phyloP scores from a whole-genome alignment of 1,140 invertebrate species.

The Apis mellifera region DNA sequence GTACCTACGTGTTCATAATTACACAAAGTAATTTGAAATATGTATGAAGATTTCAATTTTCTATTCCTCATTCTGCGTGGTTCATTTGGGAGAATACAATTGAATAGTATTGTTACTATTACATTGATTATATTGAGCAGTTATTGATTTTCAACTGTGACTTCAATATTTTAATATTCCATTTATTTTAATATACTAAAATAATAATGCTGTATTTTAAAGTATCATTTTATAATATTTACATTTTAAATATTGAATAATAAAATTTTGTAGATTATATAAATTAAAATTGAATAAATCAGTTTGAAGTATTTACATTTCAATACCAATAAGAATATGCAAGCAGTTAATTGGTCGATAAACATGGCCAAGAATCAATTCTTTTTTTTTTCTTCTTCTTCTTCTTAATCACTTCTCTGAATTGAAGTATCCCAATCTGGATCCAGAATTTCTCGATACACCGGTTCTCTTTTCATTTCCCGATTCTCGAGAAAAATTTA shows the following conservation, averaged over 20 bases:
- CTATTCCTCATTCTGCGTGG: neutral
- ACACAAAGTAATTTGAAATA: neutral
- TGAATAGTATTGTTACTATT: neutral
- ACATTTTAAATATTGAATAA: too few species aligned
- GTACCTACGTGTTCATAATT: neutral
- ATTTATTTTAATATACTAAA: neutral
- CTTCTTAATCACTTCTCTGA: neutral
- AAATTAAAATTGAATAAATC: too few species aligned
- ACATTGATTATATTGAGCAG: neutral
- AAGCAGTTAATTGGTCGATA: neutral
- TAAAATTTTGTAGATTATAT: too few species aligned
- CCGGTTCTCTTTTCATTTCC: conserved; percentile 20
- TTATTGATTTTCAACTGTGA: neutral
- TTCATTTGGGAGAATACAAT: neutral
- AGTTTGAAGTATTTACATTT: too few species aligned
- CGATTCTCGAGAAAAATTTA: conserved; percentile 17
- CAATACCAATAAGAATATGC: neutral
- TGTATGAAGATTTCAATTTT: neutral
- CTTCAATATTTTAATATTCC: too few species aligned
- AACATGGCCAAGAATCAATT: neutral
- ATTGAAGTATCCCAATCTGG: neutral
- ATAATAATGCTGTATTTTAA: neutral
- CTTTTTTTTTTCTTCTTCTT: neutral
- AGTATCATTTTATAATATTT: neutral
- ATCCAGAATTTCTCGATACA: conserved; percentile 35